Base-by-base conservation (phyloP, 2,113 vertebrate genomes). In the Pleuronectes platessa region DNA sequence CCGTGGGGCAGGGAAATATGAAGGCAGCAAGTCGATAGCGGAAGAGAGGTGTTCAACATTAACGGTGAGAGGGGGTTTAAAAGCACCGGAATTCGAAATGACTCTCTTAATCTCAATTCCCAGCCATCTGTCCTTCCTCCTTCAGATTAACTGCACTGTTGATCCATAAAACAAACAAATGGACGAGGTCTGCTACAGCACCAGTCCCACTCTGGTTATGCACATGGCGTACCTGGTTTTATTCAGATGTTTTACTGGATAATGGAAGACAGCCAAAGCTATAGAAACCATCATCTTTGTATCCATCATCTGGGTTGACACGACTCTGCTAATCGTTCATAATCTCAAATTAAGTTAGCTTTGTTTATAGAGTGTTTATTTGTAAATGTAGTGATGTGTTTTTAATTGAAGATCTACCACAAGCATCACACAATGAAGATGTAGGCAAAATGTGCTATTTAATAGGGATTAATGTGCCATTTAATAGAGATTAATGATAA, bases 1-100 rank as follows among this genome's bases (percentile, higher is more conserved):
- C 80, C 61, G 24, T 8, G 59, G 88, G 76, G 58, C 54, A 71
- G 70, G 68, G 71, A 91, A 90, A 91, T 89, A 92, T 90, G 83
- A 91, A 90, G 92, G 91, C 90, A 92, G 89, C 42, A 92, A 91
- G 89, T 94, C 92, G 76, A 93, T 92, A 89, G 59, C 0, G 56
- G 78, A 83, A 86, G 79, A 86, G 84, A 87, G 87, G 80, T 85
- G 83, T 86, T 86, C 74, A 78, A 77, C 40, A 47, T 80, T 88
- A 86, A 84, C 78, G 61, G 87, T 74, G 70, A 70, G 78, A 87
- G 74, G 83, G 26, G 70, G 76, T 85, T 87, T 84, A 81, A 86
- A 92, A 73, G 74, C 53, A 24, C 56, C 77, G 86, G 73, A 37
- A 76, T 89, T 31, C 81, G 75, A 93, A 92, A 91, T 78, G 61